Conservation (phyloP, 2,888 invertebrate species). For the Amiota communis region DNA sequence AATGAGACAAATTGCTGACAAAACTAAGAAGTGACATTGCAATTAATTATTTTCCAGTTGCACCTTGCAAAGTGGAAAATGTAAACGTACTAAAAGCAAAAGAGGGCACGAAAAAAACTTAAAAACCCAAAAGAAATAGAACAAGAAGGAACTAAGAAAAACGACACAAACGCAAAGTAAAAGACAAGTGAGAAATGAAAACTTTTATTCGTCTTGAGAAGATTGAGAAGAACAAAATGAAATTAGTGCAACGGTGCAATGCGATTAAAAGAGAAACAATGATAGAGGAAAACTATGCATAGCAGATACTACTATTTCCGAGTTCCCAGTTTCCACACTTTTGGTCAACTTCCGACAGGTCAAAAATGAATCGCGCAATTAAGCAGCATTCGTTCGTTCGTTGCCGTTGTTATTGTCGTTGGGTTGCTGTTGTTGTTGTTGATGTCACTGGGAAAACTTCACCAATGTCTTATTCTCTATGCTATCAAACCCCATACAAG, state of each 20-base stretch:
- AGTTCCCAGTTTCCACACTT: constrained; percentile 12
- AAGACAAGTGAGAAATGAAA: constrained; percentile 64
- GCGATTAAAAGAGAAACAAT: background rate
- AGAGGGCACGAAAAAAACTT: background rate
- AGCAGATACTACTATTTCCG: background rate
- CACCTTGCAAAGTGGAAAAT: background rate
- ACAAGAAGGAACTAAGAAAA: too few species aligned
- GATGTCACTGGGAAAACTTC: constrained; percentile 3
- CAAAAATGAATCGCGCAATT: constrained; percentile 67
- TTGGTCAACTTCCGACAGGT: constrained; percentile 52
- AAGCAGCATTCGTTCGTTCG: constrained; percentile 42
- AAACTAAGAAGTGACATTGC: constrained; percentile 55
- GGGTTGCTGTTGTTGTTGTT: too few species aligned
- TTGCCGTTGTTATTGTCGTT: constrained; percentile 5
- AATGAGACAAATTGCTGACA: constrained; percentile 61
- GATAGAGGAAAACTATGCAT: background rate
- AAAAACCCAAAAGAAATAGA: too few species aligned
- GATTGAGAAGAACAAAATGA: constrained; percentile 9
- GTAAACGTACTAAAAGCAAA: background rate
- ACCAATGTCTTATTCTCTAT: background rate
- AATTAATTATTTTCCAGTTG: constrained; percentile 57
- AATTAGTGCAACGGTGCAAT: constrained; percentile 14
- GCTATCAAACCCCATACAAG: background rate
- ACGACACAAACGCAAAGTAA: constrained; percentile 14
- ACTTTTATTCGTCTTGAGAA: constrained; percentile 35